Conservation (phyloP, 2,888 invertebrate species). For the Nemoura dubitans region DNA sequence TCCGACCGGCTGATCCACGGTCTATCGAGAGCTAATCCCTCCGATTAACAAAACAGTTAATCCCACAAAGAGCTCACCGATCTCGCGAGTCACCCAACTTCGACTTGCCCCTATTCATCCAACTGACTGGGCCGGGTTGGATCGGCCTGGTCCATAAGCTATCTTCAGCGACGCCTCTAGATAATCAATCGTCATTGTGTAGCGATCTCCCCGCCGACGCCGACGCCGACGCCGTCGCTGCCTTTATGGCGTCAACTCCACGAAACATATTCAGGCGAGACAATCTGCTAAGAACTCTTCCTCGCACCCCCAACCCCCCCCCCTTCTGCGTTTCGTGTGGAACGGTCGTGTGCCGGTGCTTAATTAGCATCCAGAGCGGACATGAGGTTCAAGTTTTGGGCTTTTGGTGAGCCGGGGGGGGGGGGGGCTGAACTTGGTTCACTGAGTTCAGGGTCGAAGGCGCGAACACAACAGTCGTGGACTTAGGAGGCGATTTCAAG, state of each 20-base stretch:
- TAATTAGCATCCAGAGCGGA: background rate
- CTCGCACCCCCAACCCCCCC: background rate
- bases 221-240: no score
- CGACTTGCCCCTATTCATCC: background rate
- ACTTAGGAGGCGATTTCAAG: background rate
- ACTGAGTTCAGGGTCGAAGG: background rate
- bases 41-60: background rate
- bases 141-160: no score
- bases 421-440: background rate
- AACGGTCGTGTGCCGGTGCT: background rate
- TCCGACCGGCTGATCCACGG: no score
- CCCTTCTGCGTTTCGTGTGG: background rate
- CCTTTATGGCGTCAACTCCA: no score
- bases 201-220: background rate
- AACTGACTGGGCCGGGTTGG: no score
- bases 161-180: background rate
- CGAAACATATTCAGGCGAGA: background rate
- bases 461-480: background rate
- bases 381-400: no score
- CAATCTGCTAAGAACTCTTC: constrained; percentile 4
- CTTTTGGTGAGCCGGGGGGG: no score
- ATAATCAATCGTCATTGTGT: background rate
- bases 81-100: background rate
- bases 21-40: background rate
- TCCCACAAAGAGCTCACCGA: background rate